phyloP scores from a whole-genome alignment of 2,113 vertebrate genomes.

The Ardeotis arabs region DNA sequence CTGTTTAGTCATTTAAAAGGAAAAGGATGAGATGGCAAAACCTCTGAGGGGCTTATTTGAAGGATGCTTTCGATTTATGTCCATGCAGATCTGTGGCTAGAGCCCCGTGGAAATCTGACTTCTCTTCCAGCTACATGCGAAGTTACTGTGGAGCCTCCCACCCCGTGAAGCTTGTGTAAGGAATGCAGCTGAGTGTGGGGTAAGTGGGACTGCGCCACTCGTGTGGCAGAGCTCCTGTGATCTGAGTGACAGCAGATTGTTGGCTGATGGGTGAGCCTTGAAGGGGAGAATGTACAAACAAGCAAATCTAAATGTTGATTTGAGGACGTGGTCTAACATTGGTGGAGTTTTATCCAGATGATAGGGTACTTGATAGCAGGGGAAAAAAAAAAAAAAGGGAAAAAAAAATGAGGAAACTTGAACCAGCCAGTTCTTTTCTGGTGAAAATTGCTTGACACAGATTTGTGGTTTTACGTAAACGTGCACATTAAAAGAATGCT shows the following conservation, averaged over 20 bases:
- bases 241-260: background rate
- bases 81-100: background rate
- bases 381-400: background rate
- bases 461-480: slow-evolving; percentile 40
- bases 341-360: background rate
- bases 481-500: slow-evolving; percentile 30
- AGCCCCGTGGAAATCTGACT: background rate
- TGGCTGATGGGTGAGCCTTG: background rate
- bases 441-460: slow-evolving; percentile 34
- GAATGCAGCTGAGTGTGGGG: background rate
- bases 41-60: background rate
- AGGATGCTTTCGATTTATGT: background rate
- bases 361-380: background rate
- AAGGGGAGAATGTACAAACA: background rate
- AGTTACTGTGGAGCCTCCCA: background rate
- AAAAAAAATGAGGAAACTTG: background rate
- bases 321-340: background rate
- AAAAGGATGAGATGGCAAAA: background rate
- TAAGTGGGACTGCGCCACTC: background rate
- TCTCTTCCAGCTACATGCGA: background rate
- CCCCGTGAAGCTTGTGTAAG: background rate
- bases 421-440: slow-evolving; percentile 13
- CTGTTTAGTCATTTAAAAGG: background rate
- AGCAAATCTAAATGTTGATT: background rate
- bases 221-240: background rate